A percentile compares a stretch with the other conserved stretches of the same genome.
Conservation (phyloP, 1,140 invertebrate species). For the Drosophila seguyi region DNA sequence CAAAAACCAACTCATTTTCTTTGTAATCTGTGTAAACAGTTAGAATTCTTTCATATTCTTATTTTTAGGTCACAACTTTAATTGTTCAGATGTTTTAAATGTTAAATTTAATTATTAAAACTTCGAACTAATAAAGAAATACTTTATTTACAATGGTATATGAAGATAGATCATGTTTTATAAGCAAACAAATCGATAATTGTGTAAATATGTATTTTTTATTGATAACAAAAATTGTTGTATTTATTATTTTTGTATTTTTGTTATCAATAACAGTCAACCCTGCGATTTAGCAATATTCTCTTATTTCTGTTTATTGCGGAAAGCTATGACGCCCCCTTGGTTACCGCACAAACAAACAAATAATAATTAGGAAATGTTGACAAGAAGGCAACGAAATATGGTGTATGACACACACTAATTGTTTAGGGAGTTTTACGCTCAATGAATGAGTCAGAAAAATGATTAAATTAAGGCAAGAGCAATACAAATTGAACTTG, state of each 20-base stretch:
- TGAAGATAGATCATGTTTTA: not conserved
- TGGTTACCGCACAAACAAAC: conserved; percentile 42
- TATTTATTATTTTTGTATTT: not conserved
- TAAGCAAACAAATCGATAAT: not conserved
- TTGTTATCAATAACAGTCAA: not conserved
- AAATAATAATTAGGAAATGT: conserved; percentile 32
- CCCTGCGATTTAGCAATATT: conserved; percentile 21
- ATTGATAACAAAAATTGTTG: not conserved
- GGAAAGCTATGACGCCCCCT: conserved; percentile 46
- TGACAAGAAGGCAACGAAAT: not conserved
- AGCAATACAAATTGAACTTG: conserved; percentile 35
- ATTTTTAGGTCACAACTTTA: not conserved
- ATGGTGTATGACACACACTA: conserved; percentile 15
- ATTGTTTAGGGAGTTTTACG: conserved; percentile 3
- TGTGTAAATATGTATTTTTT: not conserved
- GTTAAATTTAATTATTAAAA: not conserved
- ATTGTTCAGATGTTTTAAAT: not conserved
- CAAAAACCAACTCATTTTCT: not conserved
- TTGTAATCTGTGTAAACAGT: not conserved
- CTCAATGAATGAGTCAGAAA: conserved; percentile 14
- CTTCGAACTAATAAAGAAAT: conserved; percentile 29
- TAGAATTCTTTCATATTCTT: not conserved
- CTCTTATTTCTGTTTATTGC: conserved; percentile 10
- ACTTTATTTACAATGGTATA: not conserved
- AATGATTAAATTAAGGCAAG: conserved; percentile 11